A percentile compares a stretch with the other conserved stretches of the same genome.
Evolutionary conservation across 1,140 invertebrate species (phyloP).

Genomic region (Parasteatoda tepidariorum): DNA sequence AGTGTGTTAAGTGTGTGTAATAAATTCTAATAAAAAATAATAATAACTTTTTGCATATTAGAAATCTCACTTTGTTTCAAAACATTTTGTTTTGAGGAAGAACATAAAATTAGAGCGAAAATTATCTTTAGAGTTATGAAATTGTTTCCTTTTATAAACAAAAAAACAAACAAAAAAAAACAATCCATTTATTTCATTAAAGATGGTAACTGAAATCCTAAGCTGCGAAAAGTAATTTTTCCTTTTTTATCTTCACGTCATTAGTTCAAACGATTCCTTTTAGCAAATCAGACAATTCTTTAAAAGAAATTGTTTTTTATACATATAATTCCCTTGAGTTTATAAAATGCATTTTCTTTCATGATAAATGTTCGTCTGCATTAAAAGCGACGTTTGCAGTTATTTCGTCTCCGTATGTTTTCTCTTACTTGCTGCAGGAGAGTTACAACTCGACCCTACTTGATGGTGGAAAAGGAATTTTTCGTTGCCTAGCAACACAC

Average conservation of each 20-base stretch:
- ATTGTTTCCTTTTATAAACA: too few relatives aligned
- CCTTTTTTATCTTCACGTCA: neutral
- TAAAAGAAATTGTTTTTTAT: slow-evolving; percentile 20
- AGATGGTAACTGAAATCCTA: too few relatives aligned
- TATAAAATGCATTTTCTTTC: slow-evolving; percentile 39
- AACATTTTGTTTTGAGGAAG: too few relatives aligned
- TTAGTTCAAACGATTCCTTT: slow-evolving; percentile 25
- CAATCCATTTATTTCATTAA: too few relatives aligned
- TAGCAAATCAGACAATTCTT: slow-evolving; percentile 26
- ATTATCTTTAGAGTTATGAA: too few relatives aligned
- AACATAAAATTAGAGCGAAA: too few relatives aligned
- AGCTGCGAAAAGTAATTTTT: too few relatives aligned
- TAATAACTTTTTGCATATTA: too few relatives aligned
- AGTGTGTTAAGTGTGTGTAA: too few relatives aligned
- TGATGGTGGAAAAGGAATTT: slow-evolving; percentile 33
- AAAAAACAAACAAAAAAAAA: too few relatives aligned
- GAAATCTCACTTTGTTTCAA: too few relatives aligned
- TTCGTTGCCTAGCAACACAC: slow-evolving; percentile 36
- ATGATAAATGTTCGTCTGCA: slow-evolving; percentile 40
- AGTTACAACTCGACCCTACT: slow-evolving; percentile 39
- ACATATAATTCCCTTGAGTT: neutral
- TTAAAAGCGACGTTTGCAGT: slow-evolving; percentile 39
- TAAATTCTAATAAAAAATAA: too few relatives aligned
- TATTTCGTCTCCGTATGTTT: slow-evolving; percentile 15
- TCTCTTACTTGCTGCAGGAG: neutral